Percentiles rank a stretch among this genome's conserved stretches.
phyloP scores from a whole-genome alignment of 2,797 vertebrate species.

The Acanthiza pusilla region DNA sequence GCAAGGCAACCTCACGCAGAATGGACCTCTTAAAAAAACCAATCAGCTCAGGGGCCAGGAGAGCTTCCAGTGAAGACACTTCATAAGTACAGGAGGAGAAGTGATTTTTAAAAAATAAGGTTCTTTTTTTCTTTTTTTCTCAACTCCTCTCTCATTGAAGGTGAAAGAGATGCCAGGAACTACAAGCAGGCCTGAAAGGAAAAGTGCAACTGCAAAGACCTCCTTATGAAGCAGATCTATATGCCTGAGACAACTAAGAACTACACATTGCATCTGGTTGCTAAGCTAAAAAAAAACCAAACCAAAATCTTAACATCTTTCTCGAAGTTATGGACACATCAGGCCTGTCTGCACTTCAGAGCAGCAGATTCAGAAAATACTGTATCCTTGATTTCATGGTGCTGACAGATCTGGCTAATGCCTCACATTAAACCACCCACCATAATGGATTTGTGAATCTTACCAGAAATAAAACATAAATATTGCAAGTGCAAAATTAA shows the following conservation, averaged over 20 bases:
- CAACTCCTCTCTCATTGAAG: background rate
- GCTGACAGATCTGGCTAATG: background rate
- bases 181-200: background rate
- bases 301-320: background rate
- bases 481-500: background rate
- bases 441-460: background rate
- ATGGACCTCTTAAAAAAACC: background rate
- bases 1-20: background rate
- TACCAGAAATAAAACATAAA: background rate
- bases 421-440: background rate
- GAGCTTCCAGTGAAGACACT: background rate
- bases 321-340: background rate
- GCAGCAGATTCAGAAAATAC: background rate
- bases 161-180: background rate
- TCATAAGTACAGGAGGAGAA: background rate
- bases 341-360: background rate
- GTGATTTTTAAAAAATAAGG: background rate
- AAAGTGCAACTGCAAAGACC: background rate
- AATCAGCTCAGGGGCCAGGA: background rate
- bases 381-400: background rate
- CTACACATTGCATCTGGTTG: background rate
- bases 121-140: background rate
- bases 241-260: background rate
- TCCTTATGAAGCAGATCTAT: background rate
- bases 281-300: background rate